Conservation (phyloP, 2,797 vertebrate species). For the Steatocranus sp. region DNA sequence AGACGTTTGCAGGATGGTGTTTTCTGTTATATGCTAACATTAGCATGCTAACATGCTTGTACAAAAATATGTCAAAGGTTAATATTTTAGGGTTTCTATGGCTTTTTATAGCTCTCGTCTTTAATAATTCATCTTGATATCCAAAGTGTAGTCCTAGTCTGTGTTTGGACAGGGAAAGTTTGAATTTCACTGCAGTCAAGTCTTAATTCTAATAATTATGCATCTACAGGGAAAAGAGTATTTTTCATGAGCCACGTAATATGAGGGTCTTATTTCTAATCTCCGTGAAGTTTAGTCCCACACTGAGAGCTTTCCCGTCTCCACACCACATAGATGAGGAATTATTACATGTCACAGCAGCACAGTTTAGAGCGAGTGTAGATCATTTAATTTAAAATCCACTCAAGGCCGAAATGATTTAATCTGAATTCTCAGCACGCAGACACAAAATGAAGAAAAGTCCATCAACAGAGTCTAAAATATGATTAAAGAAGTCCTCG, state of each 20-base stretch:
- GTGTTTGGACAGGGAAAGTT: neutral
- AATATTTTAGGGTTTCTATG: neutral
- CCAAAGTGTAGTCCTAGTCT: neutral
- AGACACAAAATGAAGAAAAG: constrained; percentile 3
- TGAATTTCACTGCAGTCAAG: neutral
- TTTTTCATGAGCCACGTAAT: neutral
- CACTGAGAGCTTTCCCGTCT: neutral
- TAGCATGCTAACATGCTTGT: neutral
- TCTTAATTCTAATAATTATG: constrained; percentile 25
- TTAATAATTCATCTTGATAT: neutral
- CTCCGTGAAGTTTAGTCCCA: constrained; percentile 4
- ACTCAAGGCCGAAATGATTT: neutral
- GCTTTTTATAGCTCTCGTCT: neutral
- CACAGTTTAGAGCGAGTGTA: neutral
- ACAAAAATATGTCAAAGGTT: neutral
- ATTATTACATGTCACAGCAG: neutral
- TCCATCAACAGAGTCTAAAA: neutral
- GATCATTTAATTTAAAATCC: neutral
- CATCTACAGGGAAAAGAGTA: neutral
- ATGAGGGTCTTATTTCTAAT: constrained; percentile 11
- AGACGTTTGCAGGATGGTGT: neutral
- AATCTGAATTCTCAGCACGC: neutral
- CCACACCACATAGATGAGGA: neutral
- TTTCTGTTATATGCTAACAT: neutral
- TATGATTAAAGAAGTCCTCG: constrained; percentile 33